Evolutionary conservation across 2,113 vertebrate genomes (phyloP).

Genomic region (Raja brachyura): DNA sequence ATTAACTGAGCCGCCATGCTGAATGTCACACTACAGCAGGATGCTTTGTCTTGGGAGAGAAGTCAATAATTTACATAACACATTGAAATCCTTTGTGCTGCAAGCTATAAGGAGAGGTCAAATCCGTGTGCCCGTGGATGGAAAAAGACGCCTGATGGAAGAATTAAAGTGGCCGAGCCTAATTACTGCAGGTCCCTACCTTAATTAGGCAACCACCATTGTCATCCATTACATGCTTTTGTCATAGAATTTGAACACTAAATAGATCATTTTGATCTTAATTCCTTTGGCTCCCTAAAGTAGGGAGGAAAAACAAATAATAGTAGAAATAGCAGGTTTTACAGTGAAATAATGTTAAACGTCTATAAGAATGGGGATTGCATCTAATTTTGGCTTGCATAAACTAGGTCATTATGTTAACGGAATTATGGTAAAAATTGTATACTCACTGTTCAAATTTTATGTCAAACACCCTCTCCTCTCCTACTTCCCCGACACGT

Average conservation of each 20-base stretch:
- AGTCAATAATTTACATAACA: neutral
- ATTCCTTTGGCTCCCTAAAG: too few relatives aligned
- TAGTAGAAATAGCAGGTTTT: neutral
- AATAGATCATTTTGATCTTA: too few relatives aligned
- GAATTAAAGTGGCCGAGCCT: too few relatives aligned
- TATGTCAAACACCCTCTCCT: neutral
- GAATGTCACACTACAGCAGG: neutral
- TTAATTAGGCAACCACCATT: too few relatives aligned
- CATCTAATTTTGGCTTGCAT: neutral
- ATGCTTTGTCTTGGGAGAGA: neutral
- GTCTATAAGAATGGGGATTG: neutral
- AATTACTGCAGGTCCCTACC: too few relatives aligned
- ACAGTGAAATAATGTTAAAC: neutral
- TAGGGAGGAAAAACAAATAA: neutral
- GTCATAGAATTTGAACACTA: too few relatives aligned
- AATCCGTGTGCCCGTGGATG: neutral
- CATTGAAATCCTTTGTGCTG: neutral
- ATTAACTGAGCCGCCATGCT: neutral
- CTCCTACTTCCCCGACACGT: neutral
- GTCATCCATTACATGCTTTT: too few relatives aligned
- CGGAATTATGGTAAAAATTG: neutral
- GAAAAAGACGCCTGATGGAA: neutral
- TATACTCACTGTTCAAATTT: neutral
- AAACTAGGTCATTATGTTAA: neutral
- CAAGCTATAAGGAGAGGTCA: too few relatives aligned